Conservation (phyloP, 2,888 invertebrate genomes). For the Drosophila koepferae region DNA sequence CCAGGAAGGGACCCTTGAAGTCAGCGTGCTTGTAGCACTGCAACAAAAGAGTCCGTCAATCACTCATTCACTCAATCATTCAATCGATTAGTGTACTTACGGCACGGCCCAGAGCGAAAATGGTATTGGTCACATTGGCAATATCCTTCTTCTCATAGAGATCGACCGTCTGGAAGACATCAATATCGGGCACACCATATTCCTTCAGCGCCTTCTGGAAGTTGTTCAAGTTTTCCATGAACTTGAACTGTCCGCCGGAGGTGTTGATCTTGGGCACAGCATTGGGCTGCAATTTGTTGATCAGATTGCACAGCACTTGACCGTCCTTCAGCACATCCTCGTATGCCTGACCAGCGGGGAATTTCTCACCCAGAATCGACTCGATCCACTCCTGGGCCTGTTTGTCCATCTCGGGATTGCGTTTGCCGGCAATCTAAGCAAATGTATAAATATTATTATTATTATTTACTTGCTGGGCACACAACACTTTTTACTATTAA, state of each 20-base stretch:
- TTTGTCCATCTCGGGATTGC: conserved; percentile 92
- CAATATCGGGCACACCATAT: conserved; percentile 95
- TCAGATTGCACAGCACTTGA: conserved; percentile 95
- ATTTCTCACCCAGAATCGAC: conserved; percentile 92
- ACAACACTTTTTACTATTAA: conserved; percentile 22
- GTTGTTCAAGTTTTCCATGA: conserved; percentile 99
- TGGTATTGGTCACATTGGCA: conserved; percentile 92
- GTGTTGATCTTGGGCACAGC: conserved; percentile 95
- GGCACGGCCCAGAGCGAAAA: conserved; percentile 94
- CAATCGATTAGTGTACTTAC: conserved; percentile 85
- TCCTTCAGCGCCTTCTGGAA: conserved; percentile 94
- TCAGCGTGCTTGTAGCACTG: conserved; percentile 94
- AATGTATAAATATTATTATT: background rate
- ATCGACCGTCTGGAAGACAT: conserved; percentile 98
- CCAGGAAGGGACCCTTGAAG: conserved; percentile 94
- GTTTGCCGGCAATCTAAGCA: conserved; percentile 92
- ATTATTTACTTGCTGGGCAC: conserved; percentile 2
- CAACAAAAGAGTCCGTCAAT: conserved; percentile 15
- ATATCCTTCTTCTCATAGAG: conserved; percentile 98
- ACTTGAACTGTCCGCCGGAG: conserved; percentile 98
- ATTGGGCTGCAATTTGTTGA: conserved; percentile 97
- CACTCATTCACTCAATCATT: background rate
- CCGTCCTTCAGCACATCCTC: conserved; percentile 97
- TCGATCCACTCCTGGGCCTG: conserved; percentile 98
- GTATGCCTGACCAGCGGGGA: conserved; percentile 92